Base-by-base conservation (phyloP, 2,888 invertebrate species). In the Dyspetes luteomarginatus region DNA sequence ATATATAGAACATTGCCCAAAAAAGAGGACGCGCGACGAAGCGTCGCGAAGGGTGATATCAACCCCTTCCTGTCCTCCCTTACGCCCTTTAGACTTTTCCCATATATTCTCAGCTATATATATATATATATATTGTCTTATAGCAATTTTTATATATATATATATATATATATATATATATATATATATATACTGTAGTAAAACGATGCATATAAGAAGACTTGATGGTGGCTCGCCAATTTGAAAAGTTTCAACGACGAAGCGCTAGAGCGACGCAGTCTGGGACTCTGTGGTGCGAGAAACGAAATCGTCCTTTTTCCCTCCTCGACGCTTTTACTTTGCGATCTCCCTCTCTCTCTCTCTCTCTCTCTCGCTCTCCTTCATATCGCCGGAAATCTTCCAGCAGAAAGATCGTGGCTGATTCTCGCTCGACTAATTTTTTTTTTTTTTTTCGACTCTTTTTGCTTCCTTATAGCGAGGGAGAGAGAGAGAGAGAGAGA, bases 241-340 rank as follows among this genome's bases (percentile, higher is more conserved):
- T 81, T 78, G 77, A 81, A 81, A 81, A 81, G 73, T 81, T 81
- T 74, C 69, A 74, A 81, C 76, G 77, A 74, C 69, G 73, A 26
- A 50, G 56, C 43, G 48, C 69, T 45, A 52, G 60, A 69, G 50
- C 67, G 9, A 41, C 60, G 67, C 75, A 73, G 76, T 73, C 62
- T 72, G 60, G 62, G 55, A 62, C 43, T 45, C 30, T 60, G 50
- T 64, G 28, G 56, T 41, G 62, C 52, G 76, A 74, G 62, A 68
- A 78, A 74, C 74, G 72, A 76, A 73, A 81, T 74, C 71, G 74
- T 78, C 78, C 74, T 78, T 71, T 81, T 76, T 72, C 56, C 71
- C 30, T 56, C 48, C 45, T 76, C 60, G 15, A 45, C 26, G 45
- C 56, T 71, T 71, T 58, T 45, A 71, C 58, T 45, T 58, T n/a